Conservation (phyloP, 2,888 invertebrate genomes). For the Aleiodes testaceus region DNA sequence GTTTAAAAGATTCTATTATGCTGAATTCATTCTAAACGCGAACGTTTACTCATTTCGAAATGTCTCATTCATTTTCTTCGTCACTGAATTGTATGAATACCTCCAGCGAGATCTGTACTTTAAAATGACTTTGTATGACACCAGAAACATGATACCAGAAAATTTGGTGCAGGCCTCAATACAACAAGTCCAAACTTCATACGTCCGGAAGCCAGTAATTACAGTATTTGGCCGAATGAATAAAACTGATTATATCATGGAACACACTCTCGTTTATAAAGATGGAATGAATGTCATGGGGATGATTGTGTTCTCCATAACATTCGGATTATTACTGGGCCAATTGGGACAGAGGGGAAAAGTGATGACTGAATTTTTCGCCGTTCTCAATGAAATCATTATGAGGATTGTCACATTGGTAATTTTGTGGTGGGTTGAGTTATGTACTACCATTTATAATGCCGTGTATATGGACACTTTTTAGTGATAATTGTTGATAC, state of each 20-base stretch:
- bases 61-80: no score
- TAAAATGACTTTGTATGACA: not conserved
- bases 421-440: slow-evolving; percentile 76
- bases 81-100: no score
- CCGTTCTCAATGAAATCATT: slow-evolving; percentile 76
- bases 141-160: slow-evolving; percentile 78
- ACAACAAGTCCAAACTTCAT: slow-evolving; percentile 76
- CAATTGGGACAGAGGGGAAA: slow-evolving; percentile 75
- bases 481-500: not conserved
- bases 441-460: slow-evolving; percentile 10
- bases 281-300: slow-evolving; percentile 81
- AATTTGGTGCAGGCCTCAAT: slow-evolving; percentile 78
- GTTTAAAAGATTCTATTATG: no score
- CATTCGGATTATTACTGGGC: slow-evolving; percentile 77
- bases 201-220: slow-evolving; percentile 65
- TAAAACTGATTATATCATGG: slow-evolving; percentile 59
- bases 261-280: slow-evolving; percentile 69
- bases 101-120: not conserved
- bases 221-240: slow-evolving; percentile 56
- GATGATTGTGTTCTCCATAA: slow-evolving; percentile 78
- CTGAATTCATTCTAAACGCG: no score
- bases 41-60: no score
- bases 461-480: not conserved
- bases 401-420: slow-evolving; percentile 77
- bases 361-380: slow-evolving; percentile 78